A percentile compares a stretch with the other conserved stretches of the same genome.
These are phyloP conservation scores for Craniophora ligustri DNA, from an alignment of 2,888 invertebrate genomes.

Conservation along the genomic window DNA sequence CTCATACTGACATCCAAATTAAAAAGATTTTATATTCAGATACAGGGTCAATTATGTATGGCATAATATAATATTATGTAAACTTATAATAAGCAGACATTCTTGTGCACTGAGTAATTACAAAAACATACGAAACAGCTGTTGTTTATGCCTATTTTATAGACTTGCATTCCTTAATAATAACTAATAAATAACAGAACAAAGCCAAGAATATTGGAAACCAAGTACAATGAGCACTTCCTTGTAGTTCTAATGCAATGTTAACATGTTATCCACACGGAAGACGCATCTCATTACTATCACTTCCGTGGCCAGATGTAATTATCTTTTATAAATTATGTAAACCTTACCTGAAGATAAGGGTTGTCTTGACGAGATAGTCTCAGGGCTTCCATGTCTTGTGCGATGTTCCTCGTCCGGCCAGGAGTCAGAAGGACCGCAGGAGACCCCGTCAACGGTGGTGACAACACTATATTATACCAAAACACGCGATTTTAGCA, in stretches of 20 bases:
- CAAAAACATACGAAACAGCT: constrained; percentile 5
- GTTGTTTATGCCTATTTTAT: not conserved
- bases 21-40: no score
- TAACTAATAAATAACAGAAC: not conserved
- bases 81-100: constrained; percentile 13
- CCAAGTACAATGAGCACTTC: constrained; percentile 21
- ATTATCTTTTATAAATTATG: constrained; percentile 30
- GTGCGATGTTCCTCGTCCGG: constrained; percentile 93
- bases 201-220: constrained; percentile 15
- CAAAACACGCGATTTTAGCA: constrained; percentile 44
- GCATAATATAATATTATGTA: not conserved
- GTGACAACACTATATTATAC: constrained; percentile 69
- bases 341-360: constrained; percentile 90
- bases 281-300: constrained; percentile 43
- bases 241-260: constrained; percentile 18
- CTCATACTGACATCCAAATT: not conserved
- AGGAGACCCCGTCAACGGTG: constrained; percentile 79
- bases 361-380: constrained; percentile 95
- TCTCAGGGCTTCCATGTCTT: constrained; percentile 95
- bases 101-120: constrained; percentile 11
- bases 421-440: constrained; percentile 92
- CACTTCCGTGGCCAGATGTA: constrained; percentile 26
- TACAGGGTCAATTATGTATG: no score
- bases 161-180: not conserved
- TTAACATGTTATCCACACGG: constrained; percentile 37